Evolutionary conservation across 2,888 invertebrate genomes (phyloP).

Genomic region (Diaprepes abbreviatus): DNA sequence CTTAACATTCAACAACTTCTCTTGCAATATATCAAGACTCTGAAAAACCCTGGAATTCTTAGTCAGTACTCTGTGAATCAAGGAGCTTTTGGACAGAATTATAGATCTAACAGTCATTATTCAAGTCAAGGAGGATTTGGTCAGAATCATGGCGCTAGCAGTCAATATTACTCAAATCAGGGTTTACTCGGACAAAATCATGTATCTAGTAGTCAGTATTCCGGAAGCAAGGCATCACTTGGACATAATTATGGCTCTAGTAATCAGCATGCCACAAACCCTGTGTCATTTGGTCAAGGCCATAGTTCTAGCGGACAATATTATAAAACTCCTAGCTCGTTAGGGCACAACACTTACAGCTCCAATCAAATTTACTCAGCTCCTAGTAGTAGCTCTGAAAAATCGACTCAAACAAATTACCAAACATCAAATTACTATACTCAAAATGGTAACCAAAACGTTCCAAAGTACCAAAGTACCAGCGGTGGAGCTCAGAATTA

Average conservation of each 20-base stretch:
- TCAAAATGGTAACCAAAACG: slow-evolving; percentile 11
- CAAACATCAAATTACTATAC: not conserved
- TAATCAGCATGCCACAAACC: slow-evolving; percentile 1
- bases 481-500: slow-evolving; percentile 18
- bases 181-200: not conserved
- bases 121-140: not conserved
- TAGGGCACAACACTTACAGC: not conserved
- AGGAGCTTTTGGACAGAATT: not conserved
- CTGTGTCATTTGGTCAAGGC: not conserved
- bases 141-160: not conserved
- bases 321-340: not conserved
- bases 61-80: slow-evolving; percentile 6
- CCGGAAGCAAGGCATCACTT: not conserved
- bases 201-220: not conserved
- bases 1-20: slow-evolving; percentile 72
- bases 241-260: not conserved
- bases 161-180: not conserved
- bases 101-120: slow-evolving; percentile 5
- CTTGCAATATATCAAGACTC: slow-evolving; percentile 65
- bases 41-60: slow-evolving; percentile 19
- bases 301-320: not conserved
- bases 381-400: not conserved
- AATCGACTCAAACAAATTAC: not conserved
- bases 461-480: not conserved
- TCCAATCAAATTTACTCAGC: not conserved